Conservation (phyloP, 2,113 vertebrate species). For the Sinocyclocheilus grahami region DNA sequence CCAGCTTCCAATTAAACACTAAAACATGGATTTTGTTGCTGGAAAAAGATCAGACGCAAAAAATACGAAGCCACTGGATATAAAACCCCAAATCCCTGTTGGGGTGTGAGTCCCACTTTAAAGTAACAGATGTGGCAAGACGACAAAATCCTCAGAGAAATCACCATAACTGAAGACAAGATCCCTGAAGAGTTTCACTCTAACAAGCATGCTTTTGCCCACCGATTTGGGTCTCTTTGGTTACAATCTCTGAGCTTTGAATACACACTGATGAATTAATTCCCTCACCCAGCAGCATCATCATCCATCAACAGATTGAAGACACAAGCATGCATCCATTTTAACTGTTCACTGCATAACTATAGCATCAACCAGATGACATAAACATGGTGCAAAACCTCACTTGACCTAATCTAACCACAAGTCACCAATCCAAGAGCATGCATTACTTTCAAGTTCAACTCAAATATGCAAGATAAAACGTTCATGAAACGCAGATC, state of each 20-base stretch:
- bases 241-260: slow-evolving; percentile 17
- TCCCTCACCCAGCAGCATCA: neutral
- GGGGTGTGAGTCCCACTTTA: slow-evolving; percentile 51
- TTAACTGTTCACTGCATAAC: neutral
- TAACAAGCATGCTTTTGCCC: slow-evolving; percentile 22
- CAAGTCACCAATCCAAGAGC: neutral
- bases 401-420: neutral
- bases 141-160: slow-evolving; percentile 20
- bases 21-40: slow-evolving; percentile 63
- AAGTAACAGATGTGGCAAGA: slow-evolving; percentile 59
- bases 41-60: slow-evolving; percentile 67
- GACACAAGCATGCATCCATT: neutral
- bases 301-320: neutral
- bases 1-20: slow-evolving; percentile 67
- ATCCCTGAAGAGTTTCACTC: slow-evolving; percentile 3
- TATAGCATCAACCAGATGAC: neutral
- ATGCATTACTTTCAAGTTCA: neutral
- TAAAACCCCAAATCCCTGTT: slow-evolving; percentile 41
- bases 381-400: neutral
- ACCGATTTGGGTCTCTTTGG: neutral
- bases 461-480: neutral
- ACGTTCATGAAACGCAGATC: neutral
- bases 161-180: slow-evolving; percentile 1
- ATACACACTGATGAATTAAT: neutral
- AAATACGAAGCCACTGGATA: slow-evolving; percentile 51